Evolutionary conservation across 2,113 vertebrate species (phyloP).

Genomic region (Dissostichus mawsoni): DNA sequence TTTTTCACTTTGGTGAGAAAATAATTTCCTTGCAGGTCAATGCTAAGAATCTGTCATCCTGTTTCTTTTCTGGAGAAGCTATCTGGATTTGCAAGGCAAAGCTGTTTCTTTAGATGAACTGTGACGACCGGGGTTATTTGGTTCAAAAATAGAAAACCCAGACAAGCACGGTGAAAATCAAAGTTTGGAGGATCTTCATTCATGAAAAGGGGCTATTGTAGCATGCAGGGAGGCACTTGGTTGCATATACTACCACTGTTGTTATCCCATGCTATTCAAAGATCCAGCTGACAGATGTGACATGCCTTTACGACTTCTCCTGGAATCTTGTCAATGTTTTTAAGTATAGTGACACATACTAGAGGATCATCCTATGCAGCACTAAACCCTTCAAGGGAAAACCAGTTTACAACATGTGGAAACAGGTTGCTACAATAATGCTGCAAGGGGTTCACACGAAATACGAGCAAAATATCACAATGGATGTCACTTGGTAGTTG

Average conservation of each 20-base stretch:
- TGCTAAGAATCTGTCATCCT: constrained; percentile 18
- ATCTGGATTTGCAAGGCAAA: background rate
- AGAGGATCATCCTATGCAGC: background rate
- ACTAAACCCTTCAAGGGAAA: constrained; percentile 18
- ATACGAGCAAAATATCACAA: background rate
- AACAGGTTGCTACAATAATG: constrained; percentile 53
- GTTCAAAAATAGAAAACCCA: background rate
- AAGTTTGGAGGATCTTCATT: background rate
- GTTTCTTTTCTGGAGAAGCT: constrained; percentile 12
- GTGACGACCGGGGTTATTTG: background rate
- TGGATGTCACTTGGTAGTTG: background rate
- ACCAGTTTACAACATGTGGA: constrained; percentile 71
- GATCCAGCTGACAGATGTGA: background rate
- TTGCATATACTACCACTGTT: background rate
- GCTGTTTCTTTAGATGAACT: background rate
- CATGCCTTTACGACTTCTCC: background rate
- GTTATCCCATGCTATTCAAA: background rate
- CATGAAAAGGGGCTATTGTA: background rate
- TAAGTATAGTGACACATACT: background rate
- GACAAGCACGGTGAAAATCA: background rate
- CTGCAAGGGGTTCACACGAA: constrained; percentile 49
- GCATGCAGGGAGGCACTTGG: background rate
- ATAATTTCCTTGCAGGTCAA: background rate
- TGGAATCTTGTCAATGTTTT: background rate
- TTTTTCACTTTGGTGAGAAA: background rate